A percentile compares a stretch with the other conserved stretches of the same genome.
Conservation (phyloP, 2,113 vertebrate species). For the Gracilinanus agilis region DNA sequence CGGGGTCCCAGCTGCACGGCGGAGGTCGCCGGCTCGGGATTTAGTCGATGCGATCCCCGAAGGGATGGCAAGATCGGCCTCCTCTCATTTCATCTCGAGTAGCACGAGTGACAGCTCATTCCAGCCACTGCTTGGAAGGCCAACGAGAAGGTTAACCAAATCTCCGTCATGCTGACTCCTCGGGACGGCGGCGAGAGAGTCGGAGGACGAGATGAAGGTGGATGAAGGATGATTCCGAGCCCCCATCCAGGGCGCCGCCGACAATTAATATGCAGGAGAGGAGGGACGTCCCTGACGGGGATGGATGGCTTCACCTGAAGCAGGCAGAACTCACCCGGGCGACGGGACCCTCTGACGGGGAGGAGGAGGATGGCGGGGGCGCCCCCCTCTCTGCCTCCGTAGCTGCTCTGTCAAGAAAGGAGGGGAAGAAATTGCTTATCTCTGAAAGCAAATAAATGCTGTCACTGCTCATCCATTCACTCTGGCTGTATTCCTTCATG, state of each 20-base stretch:
- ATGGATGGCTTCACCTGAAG: constrained; percentile 14
- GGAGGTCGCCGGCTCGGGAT: not conserved
- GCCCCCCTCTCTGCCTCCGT: not conserved
- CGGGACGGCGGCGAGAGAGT: constrained; percentile 53
- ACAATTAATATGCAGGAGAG: not conserved
- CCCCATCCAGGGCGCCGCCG: constrained; percentile 36
- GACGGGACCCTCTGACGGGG: not conserved
- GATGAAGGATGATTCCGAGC: constrained; percentile 45
- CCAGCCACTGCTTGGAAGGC: constrained; percentile 70
- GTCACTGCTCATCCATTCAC: constrained; percentile 33
- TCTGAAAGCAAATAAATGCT: constrained; percentile 27
- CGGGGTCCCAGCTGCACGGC: not conserved
- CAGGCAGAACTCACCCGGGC: not conserved
- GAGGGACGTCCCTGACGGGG: constrained; percentile 11
- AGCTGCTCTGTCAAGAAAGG: not conserved
- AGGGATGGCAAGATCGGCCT: constrained; percentile 64
- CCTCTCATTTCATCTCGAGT: constrained; percentile 79
- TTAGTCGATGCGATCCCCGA: constrained; percentile 56
- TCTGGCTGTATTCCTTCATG: not conserved
- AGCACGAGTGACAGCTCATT: constrained; percentile 77
- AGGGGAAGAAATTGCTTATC: constrained; percentile 9
- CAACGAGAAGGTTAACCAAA: constrained; percentile 63
- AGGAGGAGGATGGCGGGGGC: not conserved
- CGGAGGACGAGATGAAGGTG: constrained; percentile 41
- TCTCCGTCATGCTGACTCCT: constrained; percentile 72